Conservation (phyloP, 2,113 vertebrate species). For the Speoplatyrhinus poulsoni region DNA sequence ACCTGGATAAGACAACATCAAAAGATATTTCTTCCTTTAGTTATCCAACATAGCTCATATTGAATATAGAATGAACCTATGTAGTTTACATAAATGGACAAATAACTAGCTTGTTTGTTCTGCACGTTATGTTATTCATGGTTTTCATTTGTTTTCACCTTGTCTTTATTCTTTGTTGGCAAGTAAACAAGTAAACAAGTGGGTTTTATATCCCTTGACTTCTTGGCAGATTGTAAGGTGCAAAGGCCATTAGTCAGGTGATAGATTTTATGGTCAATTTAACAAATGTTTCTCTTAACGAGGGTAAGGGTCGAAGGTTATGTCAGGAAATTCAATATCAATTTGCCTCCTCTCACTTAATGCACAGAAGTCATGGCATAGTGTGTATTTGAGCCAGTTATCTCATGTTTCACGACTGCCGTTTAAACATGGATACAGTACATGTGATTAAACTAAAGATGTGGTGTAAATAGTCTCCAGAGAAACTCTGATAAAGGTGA, state of each 20-base stretch:
- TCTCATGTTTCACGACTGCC: no score
- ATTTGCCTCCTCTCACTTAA: no score
- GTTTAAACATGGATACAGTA: no score
- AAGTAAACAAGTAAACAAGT: background rate
- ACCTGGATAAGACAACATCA: no score
- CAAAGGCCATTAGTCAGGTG: conserved; percentile 13
- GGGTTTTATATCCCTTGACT: background rate
- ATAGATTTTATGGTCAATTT: conserved; percentile 7
- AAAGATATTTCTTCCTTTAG: no score
- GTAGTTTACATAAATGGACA: background rate
- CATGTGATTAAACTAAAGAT: no score
- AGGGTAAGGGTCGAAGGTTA: conserved; percentile 11
- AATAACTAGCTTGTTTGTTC: background rate
- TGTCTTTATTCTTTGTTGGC: background rate
- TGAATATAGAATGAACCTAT: no score
- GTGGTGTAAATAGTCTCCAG: no score
- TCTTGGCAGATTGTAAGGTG: background rate
- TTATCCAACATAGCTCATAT: no score
- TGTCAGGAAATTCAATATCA: background rate
- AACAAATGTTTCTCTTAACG: conserved; percentile 17
- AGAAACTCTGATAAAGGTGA: no score
- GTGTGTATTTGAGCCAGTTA: no score
- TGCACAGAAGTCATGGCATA: no score
- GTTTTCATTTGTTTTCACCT: background rate
- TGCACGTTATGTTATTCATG: background rate